Evolutionary conservation across 2,888 invertebrate species (phyloP).

Genomic region (Andrena dorsata): DNA sequence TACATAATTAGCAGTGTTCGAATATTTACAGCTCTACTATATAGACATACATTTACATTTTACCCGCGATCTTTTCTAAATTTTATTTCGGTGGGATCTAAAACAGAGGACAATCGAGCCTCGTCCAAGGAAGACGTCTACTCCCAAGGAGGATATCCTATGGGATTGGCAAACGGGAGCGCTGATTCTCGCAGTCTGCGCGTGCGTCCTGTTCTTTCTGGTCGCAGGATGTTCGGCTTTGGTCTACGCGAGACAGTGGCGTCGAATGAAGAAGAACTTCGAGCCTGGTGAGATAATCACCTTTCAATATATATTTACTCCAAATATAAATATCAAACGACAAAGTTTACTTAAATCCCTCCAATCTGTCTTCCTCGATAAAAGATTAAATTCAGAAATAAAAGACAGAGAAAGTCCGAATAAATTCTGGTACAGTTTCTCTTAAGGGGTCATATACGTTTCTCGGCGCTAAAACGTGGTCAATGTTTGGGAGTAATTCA

Average conservation of each 20-base stretch:
- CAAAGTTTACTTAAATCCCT: no score
- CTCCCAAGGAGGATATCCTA: constrained; percentile 85
- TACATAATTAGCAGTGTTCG: no score
- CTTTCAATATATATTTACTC: neutral
- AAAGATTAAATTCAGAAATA: no score
- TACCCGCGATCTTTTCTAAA: neutral
- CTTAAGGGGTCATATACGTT: no score
- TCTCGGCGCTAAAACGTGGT: no score
- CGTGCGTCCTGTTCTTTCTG: constrained; percentile 92
- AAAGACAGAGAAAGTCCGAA: no score
- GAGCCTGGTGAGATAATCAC: constrained; percentile 89
- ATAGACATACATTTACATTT: neutral
- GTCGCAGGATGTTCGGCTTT: constrained; percentile 91
- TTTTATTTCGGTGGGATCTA: neutral
- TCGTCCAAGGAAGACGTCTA: constrained; percentile 73
- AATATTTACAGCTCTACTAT: no score
- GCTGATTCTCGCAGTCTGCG: constrained; percentile 90
- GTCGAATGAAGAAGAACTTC: constrained; percentile 91
- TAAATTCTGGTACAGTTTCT: no score
- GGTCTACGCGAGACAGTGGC: constrained; percentile 93
- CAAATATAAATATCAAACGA: no score
- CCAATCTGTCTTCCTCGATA: no score
- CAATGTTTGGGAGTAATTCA: no score
- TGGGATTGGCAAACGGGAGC: constrained; percentile 92
- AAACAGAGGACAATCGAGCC: constrained; percentile 66